A percentile compares a stretch with the other conserved stretches of the same genome.
Conservation (phyloP, 2,797 vertebrate genomes). For the Ispidina picta region DNA sequence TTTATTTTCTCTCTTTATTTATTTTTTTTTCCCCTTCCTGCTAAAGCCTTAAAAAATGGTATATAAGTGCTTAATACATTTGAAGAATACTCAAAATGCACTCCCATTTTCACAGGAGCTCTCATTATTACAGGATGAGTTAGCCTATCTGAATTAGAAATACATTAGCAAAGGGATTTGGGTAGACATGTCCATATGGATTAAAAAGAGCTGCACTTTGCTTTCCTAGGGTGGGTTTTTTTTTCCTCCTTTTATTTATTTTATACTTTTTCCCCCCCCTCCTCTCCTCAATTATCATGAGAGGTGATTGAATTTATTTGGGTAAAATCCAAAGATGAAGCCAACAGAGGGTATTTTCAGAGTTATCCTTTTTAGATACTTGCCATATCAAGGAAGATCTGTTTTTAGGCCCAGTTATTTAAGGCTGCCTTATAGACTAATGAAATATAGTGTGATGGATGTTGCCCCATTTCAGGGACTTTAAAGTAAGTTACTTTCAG, state of each 20-base stretch:
- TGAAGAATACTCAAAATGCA: constrained; percentile 54
- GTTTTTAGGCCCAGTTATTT: constrained; percentile 54
- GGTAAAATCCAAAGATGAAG: constrained; percentile 60
- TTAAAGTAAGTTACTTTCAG: constrained; percentile 46
- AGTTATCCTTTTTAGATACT: constrained; percentile 56
- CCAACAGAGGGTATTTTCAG: constrained; percentile 55
- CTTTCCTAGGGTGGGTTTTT: neutral
- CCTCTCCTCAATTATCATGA: constrained; percentile 31
- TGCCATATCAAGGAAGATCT: constrained; percentile 50
- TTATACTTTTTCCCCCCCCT: neutral
- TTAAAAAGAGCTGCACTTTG: constrained; percentile 60
- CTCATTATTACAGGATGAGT: constrained; percentile 58
- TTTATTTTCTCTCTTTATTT: neutral
- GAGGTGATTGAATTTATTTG: constrained; percentile 66
- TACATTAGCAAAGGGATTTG: constrained; percentile 65
- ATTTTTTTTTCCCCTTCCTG: neutral
- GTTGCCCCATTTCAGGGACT: neutral
- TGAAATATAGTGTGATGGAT: constrained; percentile 50
- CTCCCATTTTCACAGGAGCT: constrained; percentile 23
- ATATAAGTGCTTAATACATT: constrained; percentile 2
- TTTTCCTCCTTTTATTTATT: too few species aligned
- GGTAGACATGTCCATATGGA: constrained; percentile 63
- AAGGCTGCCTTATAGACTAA: constrained; percentile 58
- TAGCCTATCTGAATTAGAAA: constrained; percentile 57
- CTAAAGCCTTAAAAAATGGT: constrained; percentile 1